Percentiles rank a stretch among this genome's conserved stretches.
Evolutionary conservation across 2,797 vertebrate genomes (phyloP).

Genomic region (Odontamblyopus rebecca): DNA sequence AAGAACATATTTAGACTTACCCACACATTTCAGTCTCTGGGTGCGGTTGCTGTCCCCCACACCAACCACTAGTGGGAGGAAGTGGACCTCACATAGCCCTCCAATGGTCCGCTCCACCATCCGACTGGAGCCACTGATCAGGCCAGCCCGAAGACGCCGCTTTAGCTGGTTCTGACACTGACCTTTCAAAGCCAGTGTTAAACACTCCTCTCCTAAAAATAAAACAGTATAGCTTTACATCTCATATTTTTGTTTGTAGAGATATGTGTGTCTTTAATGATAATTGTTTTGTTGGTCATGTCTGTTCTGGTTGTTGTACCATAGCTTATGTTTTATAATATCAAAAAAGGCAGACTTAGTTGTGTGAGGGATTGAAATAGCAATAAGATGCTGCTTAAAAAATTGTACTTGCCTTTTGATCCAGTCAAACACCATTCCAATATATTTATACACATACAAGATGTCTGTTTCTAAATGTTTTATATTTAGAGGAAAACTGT

Average conservation of each 20-base stretch:
- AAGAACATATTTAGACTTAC: conserved; percentile 55
- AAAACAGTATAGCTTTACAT: conserved; percentile 7
- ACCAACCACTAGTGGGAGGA: conserved; percentile 79
- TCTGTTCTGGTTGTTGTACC: too few relatives aligned
- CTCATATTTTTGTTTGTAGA: neutral
- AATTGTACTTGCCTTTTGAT: too few relatives aligned
- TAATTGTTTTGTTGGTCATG: neutral
- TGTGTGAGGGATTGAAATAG: neutral
- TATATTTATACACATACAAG: neutral
- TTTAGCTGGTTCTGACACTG: conserved; percentile 84
- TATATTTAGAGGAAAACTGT: too few relatives aligned
- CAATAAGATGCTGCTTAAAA: neutral
- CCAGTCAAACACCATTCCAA: too few relatives aligned
- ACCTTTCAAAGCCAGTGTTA: conserved; percentile 79
- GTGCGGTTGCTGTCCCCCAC: conserved; percentile 73
- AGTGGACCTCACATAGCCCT: conserved; percentile 80
- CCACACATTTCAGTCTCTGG: conserved; percentile 78
- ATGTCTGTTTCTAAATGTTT: neutral
- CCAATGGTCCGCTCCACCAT: conserved; percentile 56
- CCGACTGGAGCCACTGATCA: conserved; percentile 23
- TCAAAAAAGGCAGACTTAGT: neutral
- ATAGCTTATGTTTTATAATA: too few relatives aligned
- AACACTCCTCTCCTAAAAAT: conserved; percentile 77
- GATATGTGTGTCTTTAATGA: neutral
- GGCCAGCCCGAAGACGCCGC: conserved; percentile 39